Conservation (phyloP, 2,888 invertebrate genomes). For the Nymphalis urticae region DNA sequence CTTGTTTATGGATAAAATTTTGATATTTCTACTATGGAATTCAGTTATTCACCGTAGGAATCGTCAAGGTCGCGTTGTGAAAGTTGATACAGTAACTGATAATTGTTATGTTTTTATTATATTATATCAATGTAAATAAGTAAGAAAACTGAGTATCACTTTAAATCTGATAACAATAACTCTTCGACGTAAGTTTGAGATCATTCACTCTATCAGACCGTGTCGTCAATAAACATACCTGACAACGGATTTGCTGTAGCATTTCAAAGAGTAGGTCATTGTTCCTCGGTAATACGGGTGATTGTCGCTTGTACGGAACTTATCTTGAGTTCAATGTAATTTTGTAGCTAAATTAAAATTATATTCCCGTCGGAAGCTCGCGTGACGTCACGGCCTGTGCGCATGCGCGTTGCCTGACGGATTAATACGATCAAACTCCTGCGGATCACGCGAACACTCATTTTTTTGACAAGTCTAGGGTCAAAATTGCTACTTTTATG, state of each 20-base stretch:
- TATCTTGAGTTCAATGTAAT: conserved; percentile 35
- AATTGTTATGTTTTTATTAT: conserved; percentile 14
- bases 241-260: conserved; percentile 30
- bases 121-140: conserved; percentile 21
- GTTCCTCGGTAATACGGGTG: conserved; percentile 27
- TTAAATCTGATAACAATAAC: conserved; percentile 33
- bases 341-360: conserved; percentile 46
- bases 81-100: conserved; percentile 25
- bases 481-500: conserved; percentile 40
- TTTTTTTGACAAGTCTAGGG: conserved; percentile 48
- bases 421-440: conserved; percentile 55
- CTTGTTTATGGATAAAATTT: conserved; percentile 47
- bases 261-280: conserved; percentile 12
- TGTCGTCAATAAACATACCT: conserved; percentile 48
- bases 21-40: conserved; percentile 47
- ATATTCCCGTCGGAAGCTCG: conserved; percentile 55
- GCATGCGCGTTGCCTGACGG: conserved; percentile 56
- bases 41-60: conserved; percentile 46
- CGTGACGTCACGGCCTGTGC: conserved; percentile 61
- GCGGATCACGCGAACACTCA: conserved; percentile 53
- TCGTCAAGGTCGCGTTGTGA: conserved; percentile 29
- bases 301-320: conserved; percentile 27
- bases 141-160: conserved; percentile 28
- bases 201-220: conserved; percentile 55
- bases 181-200: conserved; percentile 43